Percentiles rank a stretch among this genome's conserved stretches.
These are phyloP conservation scores for Spongilla lacustris DNA, from an alignment of 37 sponge, comb jelly and placozoan species.

Conservation along the genomic window DNA sequence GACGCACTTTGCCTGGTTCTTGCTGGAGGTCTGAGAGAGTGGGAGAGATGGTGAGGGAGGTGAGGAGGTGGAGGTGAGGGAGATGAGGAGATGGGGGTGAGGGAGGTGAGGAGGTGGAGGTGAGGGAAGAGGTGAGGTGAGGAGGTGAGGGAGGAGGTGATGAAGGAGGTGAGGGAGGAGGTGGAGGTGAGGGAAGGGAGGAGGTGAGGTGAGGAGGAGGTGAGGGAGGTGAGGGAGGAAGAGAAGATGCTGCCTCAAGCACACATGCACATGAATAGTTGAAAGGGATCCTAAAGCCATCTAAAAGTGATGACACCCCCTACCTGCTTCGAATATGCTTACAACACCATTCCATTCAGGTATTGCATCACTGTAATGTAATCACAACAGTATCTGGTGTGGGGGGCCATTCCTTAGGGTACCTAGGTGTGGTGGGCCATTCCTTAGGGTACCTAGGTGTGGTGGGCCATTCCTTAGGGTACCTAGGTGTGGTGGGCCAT, in stretches of 20 bases:
- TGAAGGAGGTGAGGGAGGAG: not conserved
- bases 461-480: too few species aligned
- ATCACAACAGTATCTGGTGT: too few species aligned
- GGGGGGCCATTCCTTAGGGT: too few species aligned
- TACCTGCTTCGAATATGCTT: not conserved
- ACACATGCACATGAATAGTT: not conserved
- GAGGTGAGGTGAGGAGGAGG: too few species aligned
- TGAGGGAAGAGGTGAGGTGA: not conserved
- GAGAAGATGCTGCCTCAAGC: not conserved
- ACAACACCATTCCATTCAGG: not conserved
- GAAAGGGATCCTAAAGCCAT: not conserved
- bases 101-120: not conserved
- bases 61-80: not conserved
- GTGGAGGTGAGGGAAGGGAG: not conserved
- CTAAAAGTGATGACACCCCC: not conserved
- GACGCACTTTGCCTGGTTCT: not conserved
- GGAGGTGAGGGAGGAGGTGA: not conserved
- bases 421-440: too few species aligned
- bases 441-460: too few species aligned
- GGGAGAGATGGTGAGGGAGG: not conserved
- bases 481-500: too few species aligned
- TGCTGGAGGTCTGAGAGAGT: not conserved
- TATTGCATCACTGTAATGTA: too few species aligned
- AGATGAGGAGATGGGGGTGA: constrained; percentile 9
- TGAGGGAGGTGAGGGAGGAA: too few species aligned